A percentile compares a stretch with the other conserved stretches of the same genome.
Conservation (phyloP, 2,888 invertebrate genomes). For the Alcis repandata region DNA sequence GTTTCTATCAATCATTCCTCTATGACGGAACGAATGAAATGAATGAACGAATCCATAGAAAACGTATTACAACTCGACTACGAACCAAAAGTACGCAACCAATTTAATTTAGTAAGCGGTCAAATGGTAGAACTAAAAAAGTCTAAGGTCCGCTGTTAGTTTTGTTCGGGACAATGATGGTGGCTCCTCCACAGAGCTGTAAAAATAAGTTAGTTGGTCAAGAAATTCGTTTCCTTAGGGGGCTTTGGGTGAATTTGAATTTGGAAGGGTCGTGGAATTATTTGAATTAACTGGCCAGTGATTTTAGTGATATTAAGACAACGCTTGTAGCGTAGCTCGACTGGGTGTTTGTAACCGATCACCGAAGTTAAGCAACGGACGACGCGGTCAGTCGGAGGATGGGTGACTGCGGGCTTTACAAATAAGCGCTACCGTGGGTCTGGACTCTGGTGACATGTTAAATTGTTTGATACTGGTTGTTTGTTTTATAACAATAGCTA, state of each 20-base stretch:
- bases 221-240: conserved; percentile 16
- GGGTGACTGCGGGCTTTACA: no score
- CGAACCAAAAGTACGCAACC: neutral
- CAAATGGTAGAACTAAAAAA: neutral
- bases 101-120: neutral
- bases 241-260: conserved; percentile 15
- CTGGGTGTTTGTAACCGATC: no score
- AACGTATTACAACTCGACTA: no score
- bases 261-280: neutral
- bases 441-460: no score
- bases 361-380: no score
- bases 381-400: no score
- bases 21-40: conserved; percentile 62
- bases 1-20: conserved; percentile 81
- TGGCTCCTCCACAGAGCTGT: neutral
- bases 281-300: conserved; percentile 11
- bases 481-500: no score
- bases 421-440: no score
- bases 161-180: neutral
- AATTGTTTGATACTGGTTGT: no score
- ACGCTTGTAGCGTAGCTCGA: no score
- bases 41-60: conserved; percentile 44
- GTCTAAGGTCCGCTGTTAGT: neutral
- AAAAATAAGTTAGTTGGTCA: neutral
- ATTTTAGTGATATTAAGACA: no score